Percentiles rank a stretch among this genome's conserved stretches.
Evolutionary conservation across 2,113 vertebrate genomes (phyloP).

Genomic region (Oryzias woworae): DNA sequence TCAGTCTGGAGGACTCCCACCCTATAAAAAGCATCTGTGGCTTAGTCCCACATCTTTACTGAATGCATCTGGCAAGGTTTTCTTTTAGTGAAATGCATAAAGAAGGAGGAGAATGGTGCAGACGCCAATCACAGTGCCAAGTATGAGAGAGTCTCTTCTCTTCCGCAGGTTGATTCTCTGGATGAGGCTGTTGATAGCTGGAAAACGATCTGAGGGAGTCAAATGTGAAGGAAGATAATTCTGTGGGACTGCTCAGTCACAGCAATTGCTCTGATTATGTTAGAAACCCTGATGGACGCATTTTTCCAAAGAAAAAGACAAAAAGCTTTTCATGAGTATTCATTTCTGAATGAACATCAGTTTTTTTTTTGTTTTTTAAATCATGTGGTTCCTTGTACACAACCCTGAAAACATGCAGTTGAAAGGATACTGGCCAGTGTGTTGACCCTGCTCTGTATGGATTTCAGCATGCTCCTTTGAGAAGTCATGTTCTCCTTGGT

Average conservation of each 20-base stretch:
- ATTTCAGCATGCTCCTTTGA: slow-evolving; percentile 92
- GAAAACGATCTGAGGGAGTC: slow-evolving; percentile 86
- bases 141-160: slow-evolving; percentile 92
- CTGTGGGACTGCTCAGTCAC: neutral
- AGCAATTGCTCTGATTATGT: neutral
- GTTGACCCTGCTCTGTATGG: slow-evolving; percentile 97
- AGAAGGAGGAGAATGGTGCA: slow-evolving; percentile 94
- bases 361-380: slow-evolving; percentile 2
- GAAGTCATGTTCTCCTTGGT: slow-evolving; percentile 99
- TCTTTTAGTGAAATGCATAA: slow-evolving; percentile 89
- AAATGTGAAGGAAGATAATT: slow-evolving; percentile 57
- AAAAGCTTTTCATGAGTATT: neutral
- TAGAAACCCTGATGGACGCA: neutral
- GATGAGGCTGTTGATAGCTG: slow-evolving; percentile 96
- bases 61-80: slow-evolving; percentile 37
- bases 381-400: neutral
- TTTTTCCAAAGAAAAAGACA: slow-evolving; percentile 4
- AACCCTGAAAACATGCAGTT: neutral
- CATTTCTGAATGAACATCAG: slow-evolving; percentile 1
- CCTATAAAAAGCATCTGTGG: slow-evolving; percentile 41
- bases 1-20: slow-evolving; percentile 34
- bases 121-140: slow-evolving; percentile 87
- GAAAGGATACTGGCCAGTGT: slow-evolving; percentile 99
- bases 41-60: slow-evolving; percentile 20
- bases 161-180: slow-evolving; percentile 97